Evolutionary conservation across 2,113 vertebrate genomes (phyloP).

Genomic region (Lonchura striata): DNA sequence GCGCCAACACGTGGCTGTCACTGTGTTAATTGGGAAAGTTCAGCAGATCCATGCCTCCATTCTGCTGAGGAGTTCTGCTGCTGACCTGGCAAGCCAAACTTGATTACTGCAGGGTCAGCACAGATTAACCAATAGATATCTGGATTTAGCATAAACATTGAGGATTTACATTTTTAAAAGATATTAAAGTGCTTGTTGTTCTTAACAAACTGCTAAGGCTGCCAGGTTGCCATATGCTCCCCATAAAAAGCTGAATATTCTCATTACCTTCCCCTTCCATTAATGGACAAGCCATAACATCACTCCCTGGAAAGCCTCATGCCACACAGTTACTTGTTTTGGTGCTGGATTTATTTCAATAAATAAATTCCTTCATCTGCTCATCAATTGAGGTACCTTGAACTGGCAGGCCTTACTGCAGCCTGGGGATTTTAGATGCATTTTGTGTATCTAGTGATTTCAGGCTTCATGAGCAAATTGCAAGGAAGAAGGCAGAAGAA

Average conservation of each 20-base stretch:
- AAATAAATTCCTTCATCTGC: not conserved
- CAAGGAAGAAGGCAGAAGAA: not conserved
- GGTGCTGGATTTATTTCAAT: not conserved
- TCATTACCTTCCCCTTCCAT: not conserved
- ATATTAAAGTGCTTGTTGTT: not conserved
- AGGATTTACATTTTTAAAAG: not conserved
- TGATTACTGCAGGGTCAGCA: not conserved
- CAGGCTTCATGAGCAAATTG: not conserved
- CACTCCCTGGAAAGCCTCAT: not conserved
- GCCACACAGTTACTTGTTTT: not conserved
- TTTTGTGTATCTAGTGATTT: not conserved
- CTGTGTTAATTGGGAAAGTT: not conserved
- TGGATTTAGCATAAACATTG: not conserved
- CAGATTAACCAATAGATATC: not conserved
- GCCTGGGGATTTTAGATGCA: not conserved
- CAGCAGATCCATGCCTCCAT: accelerated
- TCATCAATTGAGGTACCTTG: not conserved
- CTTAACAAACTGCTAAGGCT: not conserved
- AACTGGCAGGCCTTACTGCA: not conserved
- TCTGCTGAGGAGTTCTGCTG: not conserved
- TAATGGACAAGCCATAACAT: not conserved
- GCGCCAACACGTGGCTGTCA: not conserved
- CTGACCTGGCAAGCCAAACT: not conserved
- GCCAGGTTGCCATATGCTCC: not conserved
- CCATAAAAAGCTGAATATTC: not conserved